These are phyloP conservation scores for Henicopernis longicauda DNA, from an alignment of 2,113 vertebrate species.

Conservation along the genomic window DNA sequence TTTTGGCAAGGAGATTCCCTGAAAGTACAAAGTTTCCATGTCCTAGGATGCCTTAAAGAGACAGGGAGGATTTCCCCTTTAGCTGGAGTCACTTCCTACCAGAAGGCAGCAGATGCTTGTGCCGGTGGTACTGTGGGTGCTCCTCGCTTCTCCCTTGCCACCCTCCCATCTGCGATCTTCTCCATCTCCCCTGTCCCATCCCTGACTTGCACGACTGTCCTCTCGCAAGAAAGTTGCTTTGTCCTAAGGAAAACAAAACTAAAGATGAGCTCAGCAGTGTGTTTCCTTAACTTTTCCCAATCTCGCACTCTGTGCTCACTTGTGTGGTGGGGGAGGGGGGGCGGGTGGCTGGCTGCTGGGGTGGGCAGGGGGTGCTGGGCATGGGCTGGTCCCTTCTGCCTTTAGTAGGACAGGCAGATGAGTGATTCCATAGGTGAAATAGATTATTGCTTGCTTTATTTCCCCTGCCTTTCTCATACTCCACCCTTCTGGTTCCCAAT, in stretches of 20 bases:
- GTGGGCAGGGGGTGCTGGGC: background rate
- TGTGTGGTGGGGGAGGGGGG: background rate
- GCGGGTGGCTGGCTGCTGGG: background rate
- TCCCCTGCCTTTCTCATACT: background rate
- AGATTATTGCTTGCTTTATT: background rate
- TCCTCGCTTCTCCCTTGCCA: background rate
- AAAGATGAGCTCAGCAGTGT: background rate
- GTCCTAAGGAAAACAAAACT: conserved; percentile 11
- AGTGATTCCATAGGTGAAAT: background rate
- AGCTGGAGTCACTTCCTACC: background rate
- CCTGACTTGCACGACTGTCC: background rate
- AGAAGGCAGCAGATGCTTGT: background rate
- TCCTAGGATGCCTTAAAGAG: conserved; percentile 62
- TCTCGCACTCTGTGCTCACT: background rate
- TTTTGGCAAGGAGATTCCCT: conserved; percentile 68
- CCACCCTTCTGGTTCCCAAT: background rate
- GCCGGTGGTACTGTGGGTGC: background rate
- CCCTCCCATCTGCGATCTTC: background rate
- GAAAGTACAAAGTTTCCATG: conserved; percentile 56
- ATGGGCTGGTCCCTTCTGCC: background rate
- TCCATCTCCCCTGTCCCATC: background rate
- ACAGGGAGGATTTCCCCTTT: conserved; percentile 67
- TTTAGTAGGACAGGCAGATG: background rate
- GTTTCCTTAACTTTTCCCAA: background rate
- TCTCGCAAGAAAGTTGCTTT: background rate